Evolutionary conservation across 2,888 invertebrate genomes (phyloP).

Genomic region (Rhopalosiphum nymphaeae): DNA sequence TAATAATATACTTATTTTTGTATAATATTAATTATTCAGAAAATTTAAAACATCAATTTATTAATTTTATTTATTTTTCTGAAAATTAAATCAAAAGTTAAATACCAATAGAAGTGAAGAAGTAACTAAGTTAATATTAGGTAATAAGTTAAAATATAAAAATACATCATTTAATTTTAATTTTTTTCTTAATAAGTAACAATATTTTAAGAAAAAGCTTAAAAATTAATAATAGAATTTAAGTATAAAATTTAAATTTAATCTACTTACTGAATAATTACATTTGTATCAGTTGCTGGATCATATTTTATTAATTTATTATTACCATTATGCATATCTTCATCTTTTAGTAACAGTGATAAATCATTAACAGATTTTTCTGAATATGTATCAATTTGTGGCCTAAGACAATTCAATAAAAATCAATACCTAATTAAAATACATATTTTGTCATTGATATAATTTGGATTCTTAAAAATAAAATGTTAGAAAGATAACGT

Average conservation of each 20-base stretch:
- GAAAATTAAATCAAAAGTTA: neutral
- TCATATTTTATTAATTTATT: slow-evolving; percentile 47
- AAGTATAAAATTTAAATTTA: neutral
- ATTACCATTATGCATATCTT: slow-evolving; percentile 35
- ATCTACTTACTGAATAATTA: slow-evolving; percentile 52
- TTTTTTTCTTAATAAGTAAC: neutral
- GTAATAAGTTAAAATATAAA: neutral
- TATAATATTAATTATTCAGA: neutral
- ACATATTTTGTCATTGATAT: neutral
- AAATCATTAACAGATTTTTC: slow-evolving; percentile 41
- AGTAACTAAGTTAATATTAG: too few relatives aligned
- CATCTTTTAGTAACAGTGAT: slow-evolving; percentile 33
- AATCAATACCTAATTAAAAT: neutral
- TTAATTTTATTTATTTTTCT: neutral
- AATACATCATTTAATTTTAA: neutral
- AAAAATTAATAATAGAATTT: neutral
- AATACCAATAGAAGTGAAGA: neutral
- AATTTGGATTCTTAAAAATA: neutral
- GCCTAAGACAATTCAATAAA: neutral
- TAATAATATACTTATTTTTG: neutral
- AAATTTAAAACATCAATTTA: neutral
- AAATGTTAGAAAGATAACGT: neutral
- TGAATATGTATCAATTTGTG: neutral
- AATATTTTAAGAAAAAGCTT: neutral
- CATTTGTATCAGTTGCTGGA: slow-evolving; percentile 44